Base-by-base conservation (phyloP, 2,888 invertebrate species). In the Ornithoptera alexandrae region DNA sequence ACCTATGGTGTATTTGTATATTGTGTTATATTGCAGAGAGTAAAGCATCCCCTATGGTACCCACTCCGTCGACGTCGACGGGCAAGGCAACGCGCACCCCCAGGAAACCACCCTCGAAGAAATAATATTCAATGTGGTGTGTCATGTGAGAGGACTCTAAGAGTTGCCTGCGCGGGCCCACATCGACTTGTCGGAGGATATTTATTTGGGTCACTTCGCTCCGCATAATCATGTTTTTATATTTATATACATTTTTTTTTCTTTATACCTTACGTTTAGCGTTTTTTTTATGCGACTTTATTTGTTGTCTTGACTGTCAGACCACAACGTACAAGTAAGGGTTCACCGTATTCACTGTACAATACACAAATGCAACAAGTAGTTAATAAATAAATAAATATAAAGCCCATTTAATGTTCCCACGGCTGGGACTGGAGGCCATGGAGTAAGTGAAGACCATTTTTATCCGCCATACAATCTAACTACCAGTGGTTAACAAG, bases 1-100 rank as follows among this genome's bases (percentile, higher is more conserved):
- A 10, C 7, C 39, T 30, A 53, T 17, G n/a, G 53, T 18, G 10
- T 18, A 53, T 53, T 17, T 53, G 2, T 17, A 53, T 53, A 6
- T 12, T 53, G 53, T 53, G 5, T 39, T 39, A 39, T 7, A 10
- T 39, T 39, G 5, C 86, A 89, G 90, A 89, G 69, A 79, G 79
- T 65, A 92, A 90, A 77, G 79, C 86, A 18, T 81, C 90, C 0
- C 88, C 89, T 3, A 79, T 87, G 67, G 86, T 85, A 71, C 86
- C 92, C 65, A 88, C 87, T 10, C 91, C 93, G 0, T 92, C 92
- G 18, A 90, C 93, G 36, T 92, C 93, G 46, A 90, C 91, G 66
- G 93, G 92, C 71, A 91, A 92, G 74, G 81, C 88, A 46, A 88
- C 89, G 2, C 90, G 93, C 78, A 87, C 92, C 75, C 90, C 92